Conservation (phyloP, 23 tunicate species). For the Trididemnum miniatum region DNA sequence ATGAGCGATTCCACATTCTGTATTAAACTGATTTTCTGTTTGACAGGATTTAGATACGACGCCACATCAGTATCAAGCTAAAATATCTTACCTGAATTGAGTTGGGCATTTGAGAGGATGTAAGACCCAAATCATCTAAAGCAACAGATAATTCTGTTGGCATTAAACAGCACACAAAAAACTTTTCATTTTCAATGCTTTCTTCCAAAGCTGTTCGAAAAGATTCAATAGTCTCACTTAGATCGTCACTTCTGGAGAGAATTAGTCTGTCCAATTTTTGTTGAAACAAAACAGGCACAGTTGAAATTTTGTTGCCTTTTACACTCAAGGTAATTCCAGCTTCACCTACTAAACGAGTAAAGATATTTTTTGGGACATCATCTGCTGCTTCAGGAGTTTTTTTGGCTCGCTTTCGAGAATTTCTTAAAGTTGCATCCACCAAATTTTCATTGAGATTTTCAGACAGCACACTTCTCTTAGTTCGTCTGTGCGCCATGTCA, state of each 20-base stretch:
- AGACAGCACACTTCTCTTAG: background rate
- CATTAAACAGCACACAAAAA: slow-evolving; percentile 37
- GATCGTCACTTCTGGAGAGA: background rate
- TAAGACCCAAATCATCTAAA: slow-evolving; percentile 21
- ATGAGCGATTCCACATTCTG: no score
- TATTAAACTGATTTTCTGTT: no score
- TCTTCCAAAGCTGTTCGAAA: slow-evolving; percentile 28
- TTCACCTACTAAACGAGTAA: slow-evolving; percentile 5
- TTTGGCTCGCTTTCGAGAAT: background rate
- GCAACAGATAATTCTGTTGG: slow-evolving; percentile 32
- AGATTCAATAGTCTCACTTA: slow-evolving; percentile 12
- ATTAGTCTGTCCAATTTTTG: slow-evolving; percentile 14
- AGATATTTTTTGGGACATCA: slow-evolving; percentile 12
- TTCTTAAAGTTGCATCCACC: background rate
- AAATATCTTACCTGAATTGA: slow-evolving; percentile 27
- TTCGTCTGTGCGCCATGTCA: background rate
- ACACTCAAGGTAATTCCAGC: slow-evolving; percentile 13
- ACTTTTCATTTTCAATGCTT: slow-evolving; percentile 36
- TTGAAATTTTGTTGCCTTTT: slow-evolving; percentile 10
- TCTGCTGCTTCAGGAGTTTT: background rate
- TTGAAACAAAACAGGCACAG: slow-evolving; percentile 5
- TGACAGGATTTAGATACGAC: no score
- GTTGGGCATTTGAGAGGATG: slow-evolving; percentile 33
- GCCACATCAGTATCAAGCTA: no score
- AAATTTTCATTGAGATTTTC: background rate